Conservation (phyloP, 2,797 vertebrate genomes). For the Silurus aristotelis region DNA sequence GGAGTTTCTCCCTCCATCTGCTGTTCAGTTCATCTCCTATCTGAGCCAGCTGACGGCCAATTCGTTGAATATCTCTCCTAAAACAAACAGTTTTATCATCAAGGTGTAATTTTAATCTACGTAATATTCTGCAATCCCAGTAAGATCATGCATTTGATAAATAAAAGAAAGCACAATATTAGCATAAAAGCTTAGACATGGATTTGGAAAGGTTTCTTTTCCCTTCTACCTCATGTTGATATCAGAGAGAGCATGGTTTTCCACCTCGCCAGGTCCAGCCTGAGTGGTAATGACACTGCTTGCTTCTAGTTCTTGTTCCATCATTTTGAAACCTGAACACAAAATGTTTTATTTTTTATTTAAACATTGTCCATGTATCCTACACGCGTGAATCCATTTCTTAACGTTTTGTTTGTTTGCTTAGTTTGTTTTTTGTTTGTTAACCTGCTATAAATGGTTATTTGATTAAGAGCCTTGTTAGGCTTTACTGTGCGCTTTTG, state of each 20-base stretch:
- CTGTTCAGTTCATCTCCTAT: slow-evolving; percentile 84
- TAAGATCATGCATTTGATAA: not conserved
- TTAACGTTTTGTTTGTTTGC: not conserved
- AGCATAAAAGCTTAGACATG: not conserved
- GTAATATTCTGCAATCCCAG: not conserved
- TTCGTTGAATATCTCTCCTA: slow-evolving; percentile 65
- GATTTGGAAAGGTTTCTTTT: not conserved
- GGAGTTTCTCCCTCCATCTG: slow-evolving; percentile 58
- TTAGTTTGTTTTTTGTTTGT: too few species aligned
- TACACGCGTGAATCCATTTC: not conserved
- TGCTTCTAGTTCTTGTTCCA: slow-evolving; percentile 67
- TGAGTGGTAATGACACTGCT: slow-evolving; percentile 61
- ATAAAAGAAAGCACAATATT: not conserved
- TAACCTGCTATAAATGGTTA: slow-evolving; percentile 2
- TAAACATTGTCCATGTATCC: not conserved
- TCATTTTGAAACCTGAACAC: slow-evolving; percentile 70
- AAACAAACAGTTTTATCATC: not conserved
- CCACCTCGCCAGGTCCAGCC: slow-evolving; percentile 75
- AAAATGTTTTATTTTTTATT: not conserved
- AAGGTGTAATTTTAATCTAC: not conserved
- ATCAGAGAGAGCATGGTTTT: slow-evolving; percentile 51
- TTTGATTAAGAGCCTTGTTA: slow-evolving; percentile 30
- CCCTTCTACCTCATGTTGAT: slow-evolving; percentile 67
- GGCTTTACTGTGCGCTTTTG: slow-evolving; percentile 40
- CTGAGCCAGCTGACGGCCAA: slow-evolving; percentile 83